Percentiles rank a stretch among this genome's conserved stretches.
Conservation (phyloP, 2,113 vertebrate species). For the Chitala chitala region DNA sequence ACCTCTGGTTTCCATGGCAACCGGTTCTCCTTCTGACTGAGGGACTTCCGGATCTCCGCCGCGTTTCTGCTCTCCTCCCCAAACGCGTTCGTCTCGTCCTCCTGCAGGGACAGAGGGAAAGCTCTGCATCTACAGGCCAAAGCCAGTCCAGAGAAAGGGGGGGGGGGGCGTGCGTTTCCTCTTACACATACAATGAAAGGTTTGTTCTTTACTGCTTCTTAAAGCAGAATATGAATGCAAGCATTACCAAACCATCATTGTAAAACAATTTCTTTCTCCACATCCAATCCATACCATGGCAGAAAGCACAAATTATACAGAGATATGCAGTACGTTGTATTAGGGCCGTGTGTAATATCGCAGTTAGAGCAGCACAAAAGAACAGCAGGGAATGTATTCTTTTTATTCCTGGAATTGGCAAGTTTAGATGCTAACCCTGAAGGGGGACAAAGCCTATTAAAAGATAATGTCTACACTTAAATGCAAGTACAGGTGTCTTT, state of each 20-base stretch:
- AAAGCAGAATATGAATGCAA: not conserved
- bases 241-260: not conserved
- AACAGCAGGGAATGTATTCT: not conserved
- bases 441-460: not conserved
- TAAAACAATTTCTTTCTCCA: not conserved
- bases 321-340: no score
- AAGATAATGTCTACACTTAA: not conserved
- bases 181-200: not conserved
- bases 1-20: slow-evolving; percentile 52
- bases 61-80: slow-evolving; percentile 30
- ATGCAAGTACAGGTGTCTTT: not conserved
- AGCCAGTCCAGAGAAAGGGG: not conserved
- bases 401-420: not conserved
- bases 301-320: not conserved
- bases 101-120: slow-evolving; percentile 25
- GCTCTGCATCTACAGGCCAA: not conserved
- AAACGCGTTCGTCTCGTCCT: slow-evolving; percentile 26
- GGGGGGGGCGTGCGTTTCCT: not conserved
- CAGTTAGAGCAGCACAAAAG: not conserved
- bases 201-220: not conserved
- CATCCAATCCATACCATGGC: not conserved
- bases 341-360: not conserved
- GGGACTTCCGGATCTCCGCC: slow-evolving; percentile 37
- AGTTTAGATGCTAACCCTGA: no score
- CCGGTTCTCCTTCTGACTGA: slow-evolving; percentile 39